phyloP scores from a whole-genome alignment of 2,797 vertebrate genomes.

The Chaunax sp. region DNA sequence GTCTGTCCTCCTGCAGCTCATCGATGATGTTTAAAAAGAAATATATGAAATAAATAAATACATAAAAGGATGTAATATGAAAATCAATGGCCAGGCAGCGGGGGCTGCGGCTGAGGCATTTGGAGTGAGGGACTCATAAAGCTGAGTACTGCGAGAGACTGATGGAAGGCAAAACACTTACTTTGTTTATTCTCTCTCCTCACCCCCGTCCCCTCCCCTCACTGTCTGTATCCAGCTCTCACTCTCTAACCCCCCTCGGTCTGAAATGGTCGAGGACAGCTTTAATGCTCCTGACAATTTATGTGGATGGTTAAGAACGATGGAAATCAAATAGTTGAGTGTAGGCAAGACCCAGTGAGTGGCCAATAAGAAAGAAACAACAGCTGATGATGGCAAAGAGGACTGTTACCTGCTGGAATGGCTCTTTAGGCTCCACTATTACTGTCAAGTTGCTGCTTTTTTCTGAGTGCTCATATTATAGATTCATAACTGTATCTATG shows the following conservation, averaged over 20 bases:
- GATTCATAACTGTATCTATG: constrained; percentile 76
- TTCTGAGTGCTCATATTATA: constrained; percentile 77
- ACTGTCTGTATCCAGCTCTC: constrained; percentile 72
- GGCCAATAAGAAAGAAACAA: constrained; percentile 82
- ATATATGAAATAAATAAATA: constrained; percentile 89
- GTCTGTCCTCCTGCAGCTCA: constrained; percentile 76
- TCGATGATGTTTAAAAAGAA: constrained; percentile 90
- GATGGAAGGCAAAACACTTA: constrained; percentile 86
- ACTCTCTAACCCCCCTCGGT: constrained; percentile 63
- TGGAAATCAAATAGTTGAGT: constrained; percentile 86
- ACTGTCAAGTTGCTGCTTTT: constrained; percentile 74
- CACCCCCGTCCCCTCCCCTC: constrained; percentile 64
- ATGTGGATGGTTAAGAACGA: constrained; percentile 84
- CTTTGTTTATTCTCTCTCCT: constrained; percentile 83
- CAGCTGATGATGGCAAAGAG: constrained; percentile 82
- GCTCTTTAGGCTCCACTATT: constrained; percentile 74
- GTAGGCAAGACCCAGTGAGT: constrained; percentile 82
- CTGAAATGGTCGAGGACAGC: constrained; percentile 82
- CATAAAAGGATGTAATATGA: constrained; percentile 88
- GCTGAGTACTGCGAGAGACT: constrained; percentile 81
- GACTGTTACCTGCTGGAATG: constrained; percentile 81
- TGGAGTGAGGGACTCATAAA: constrained; percentile 84
- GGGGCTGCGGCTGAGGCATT: constrained; percentile 74
- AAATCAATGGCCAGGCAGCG: constrained; percentile 84
- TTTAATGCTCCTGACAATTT: constrained; percentile 87